Base-by-base conservation (phyloP, 2,113 vertebrate genomes). In the Sprattus sprattus region DNA sequence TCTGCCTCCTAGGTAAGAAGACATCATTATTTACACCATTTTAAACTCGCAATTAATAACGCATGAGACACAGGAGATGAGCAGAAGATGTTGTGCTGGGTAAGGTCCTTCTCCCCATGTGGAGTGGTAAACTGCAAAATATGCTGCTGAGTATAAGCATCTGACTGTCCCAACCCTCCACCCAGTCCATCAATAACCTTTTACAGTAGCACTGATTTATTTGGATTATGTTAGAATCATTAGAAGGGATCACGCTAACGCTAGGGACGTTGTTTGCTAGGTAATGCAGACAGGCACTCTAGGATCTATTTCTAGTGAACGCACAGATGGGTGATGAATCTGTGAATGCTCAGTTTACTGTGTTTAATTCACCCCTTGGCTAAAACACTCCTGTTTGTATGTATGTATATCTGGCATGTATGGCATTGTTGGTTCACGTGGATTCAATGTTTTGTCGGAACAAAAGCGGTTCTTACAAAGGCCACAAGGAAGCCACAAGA, bases 261-360 rank as follows among this genome's bases (percentile, higher is more conserved):
- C 71, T 16, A 3, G 28, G 71, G 10, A 78, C 16, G 71, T 11
- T 32, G 28, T 32, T 78, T 78, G 25, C 71, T 78, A 44, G 28
- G 10, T 78, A 78, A 78, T 44, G 25, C 28, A 25, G 13, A 71
- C 11, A 28, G 71, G 11, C 9, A 15, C 32, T 75, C 11, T 13
- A 78, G 32, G 71, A 78, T 39, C 54, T 60, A 78, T 11, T 39
- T 32, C 32, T 44, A 78, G 10, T 71, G 9, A 71, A 32, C 16
- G 71, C 71, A 78, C 71, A 78, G 71, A 78, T 78, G 71, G 71
- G 32, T 32, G 71, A 78, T 78, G 10, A 39, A 78, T 60, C 20
- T 32, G 64, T 67, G 64, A 67, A 78, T 78, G 71, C 71, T 78
- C 32, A 39, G 71, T 39, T 78, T 78, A 78, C 0, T 15, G 10